Conservation (phyloP, 1,140 invertebrate species). For the Drosophila insularis region DNA sequence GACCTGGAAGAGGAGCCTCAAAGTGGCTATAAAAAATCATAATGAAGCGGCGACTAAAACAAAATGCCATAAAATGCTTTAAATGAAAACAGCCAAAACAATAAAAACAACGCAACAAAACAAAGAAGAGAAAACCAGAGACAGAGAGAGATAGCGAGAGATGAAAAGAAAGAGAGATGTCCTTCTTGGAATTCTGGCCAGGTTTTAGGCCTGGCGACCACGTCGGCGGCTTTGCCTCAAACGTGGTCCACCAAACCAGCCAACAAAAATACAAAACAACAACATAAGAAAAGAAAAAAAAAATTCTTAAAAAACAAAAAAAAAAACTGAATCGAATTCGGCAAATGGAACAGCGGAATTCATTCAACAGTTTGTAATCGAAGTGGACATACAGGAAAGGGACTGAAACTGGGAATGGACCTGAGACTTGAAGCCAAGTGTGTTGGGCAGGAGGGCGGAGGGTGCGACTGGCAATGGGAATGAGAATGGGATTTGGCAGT, state of each 20-base stretch:
- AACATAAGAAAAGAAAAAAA: neutral
- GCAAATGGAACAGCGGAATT: constrained; percentile 59
- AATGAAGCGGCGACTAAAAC: constrained; percentile 79
- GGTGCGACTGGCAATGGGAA: no score
- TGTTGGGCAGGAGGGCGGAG: neutral
- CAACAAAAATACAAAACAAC: neutral
- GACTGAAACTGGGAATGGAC: neutral
- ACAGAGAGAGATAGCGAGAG: constrained; percentile 9
- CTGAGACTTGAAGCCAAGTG: no score
- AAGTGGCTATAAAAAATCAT: constrained; percentile 79
- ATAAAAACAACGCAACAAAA: constrained; percentile 28
- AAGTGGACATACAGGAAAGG: constrained; percentile 49
- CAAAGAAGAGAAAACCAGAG: neutral
- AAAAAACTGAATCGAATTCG: constrained; percentile 38
- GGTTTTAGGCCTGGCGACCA: constrained; percentile 24
- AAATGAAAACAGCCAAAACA: constrained; percentile 69
- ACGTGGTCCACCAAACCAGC: constrained; percentile 29
- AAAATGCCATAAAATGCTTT: constrained; percentile 77
- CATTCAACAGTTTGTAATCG: constrained; percentile 79
- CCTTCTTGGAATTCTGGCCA: constrained; percentile 71
- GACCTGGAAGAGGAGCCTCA: constrained; percentile 38
- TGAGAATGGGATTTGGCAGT: constrained; percentile 4
- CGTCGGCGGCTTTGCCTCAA: constrained; percentile 58
- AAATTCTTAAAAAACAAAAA: constrained; percentile 20
- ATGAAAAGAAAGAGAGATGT: constrained; percentile 45